Evolutionary conservation across 2,113 vertebrate species (phyloP), one percentile per base, ranked within the genome.

Genomic region (Delphinus delphis): DNA sequence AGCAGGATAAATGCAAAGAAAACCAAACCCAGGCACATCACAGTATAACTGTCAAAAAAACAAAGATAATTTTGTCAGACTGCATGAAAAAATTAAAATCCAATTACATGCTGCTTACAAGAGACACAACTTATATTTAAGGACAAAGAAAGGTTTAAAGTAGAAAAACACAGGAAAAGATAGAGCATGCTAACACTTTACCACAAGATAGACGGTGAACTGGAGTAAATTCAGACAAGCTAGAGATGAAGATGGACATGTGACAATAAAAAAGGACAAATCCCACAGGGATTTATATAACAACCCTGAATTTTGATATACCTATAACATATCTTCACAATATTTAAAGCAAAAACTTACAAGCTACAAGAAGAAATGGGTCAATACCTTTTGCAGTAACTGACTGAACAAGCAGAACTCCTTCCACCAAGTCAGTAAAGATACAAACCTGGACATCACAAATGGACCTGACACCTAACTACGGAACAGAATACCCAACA

Each of bases 111-210:
- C 38, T 88, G 36, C 20, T 58, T 87, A 81, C 6, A 86, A 28
- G 23, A 81, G 12, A 50, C 38, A 60, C 15, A 28, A 41, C 50
- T 70, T 76, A 67, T 36, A 83, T 36, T 62, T 81, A 68, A 74
- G 21, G 38, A 90, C 58, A 82, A 88, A 60, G 38, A 88, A 88
- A 88, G 68, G 18, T 63, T 63, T 88, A 50, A 77, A 76, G n/a
- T 84, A 83, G 92, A 95, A 84, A 93, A 77, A 80, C 67, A 76
- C 1, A 77, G 67, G 28, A 80, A 88, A 96, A 91, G 47, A 31
- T 81, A 53, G 20, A 47, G 26, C 25, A 38, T 33, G 25, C 86
- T 58, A 93, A 79, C 5, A 58, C 80, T 84, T 93, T 67, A 95
- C 26, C 79, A 38, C 71, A 89, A 85, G 18, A 79, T 80, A 89